These are phyloP conservation scores for Sylvia borin DNA, from an alignment of 2,797 vertebrate species.

Conservation along the genomic window DNA sequence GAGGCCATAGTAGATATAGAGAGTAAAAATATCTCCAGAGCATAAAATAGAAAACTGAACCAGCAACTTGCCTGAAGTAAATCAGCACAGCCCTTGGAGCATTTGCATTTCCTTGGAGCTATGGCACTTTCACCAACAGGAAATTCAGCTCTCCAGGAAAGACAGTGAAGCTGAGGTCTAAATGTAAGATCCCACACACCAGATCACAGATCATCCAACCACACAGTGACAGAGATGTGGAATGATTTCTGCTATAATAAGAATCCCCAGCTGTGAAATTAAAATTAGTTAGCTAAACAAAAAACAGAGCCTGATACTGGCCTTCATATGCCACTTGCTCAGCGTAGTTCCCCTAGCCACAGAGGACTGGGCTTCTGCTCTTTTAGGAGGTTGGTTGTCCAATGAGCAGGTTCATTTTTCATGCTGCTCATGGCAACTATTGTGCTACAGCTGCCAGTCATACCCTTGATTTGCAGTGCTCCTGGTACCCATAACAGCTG, in stretches of 20 bases:
- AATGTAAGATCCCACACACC: background rate
- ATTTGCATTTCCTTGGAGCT: background rate
- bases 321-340: background rate
- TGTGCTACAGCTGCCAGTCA: background rate
- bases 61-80: slow-evolving; percentile 10
- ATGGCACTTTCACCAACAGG: background rate
- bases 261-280: background rate
- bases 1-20: background rate
- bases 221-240: background rate
- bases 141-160: slow-evolving; percentile 3
- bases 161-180: background rate
- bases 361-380: background rate
- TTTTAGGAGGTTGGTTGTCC: background rate
- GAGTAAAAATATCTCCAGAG: background rate
- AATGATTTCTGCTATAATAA: background rate
- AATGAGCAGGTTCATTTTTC: background rate
- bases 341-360: background rate
- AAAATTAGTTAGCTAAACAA: background rate
- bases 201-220: background rate
- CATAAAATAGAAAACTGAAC: slow-evolving; percentile 25
- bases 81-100: background rate
- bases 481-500: background rate
- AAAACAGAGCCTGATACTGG: background rate
- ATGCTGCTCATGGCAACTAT: background rate
- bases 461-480: background rate